Base-by-base conservation (phyloP, 2,888 invertebrate genomes). In the Dicyrtoma fusca region DNA sequence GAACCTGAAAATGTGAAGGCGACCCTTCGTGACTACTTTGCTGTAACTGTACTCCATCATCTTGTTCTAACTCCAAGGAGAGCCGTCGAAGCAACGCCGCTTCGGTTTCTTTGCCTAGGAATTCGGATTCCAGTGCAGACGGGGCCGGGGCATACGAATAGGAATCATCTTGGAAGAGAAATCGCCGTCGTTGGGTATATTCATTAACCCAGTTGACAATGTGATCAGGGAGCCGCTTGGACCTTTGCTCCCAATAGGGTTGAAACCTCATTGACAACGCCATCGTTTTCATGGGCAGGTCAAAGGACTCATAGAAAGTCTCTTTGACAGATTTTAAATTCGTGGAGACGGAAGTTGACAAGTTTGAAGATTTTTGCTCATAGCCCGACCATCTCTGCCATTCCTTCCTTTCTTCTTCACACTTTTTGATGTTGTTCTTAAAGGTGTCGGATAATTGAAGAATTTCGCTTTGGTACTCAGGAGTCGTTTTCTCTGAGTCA, bases 171-270 rank as follows among this genome's bases (percentile, higher is more conserved):
- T 61, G 42, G n/a, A 19, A 14, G 1, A 61, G 6, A n/a, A 61
- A 19, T 42, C 44, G 26, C 1, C 61, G 10, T n/a, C 61, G 34
- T 8, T 34, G 1, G 19, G 44, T 17, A 42, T 66, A 66, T 1
- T 69, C 45, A 21, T 69, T 51, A n/a, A 47, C 57, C 69, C 69
- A 69, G 3, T 53, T 3, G 44, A 69, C 57, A 6, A 69, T 14
- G 42, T 42, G 21, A 5, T 25, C 42, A 10, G 69, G 69, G 4
- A 69, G 47, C 3, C 47, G 69, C 21, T 69, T 55, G 4, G 45
- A 55, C 2, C 10, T 26, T 44, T 57, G 42, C 11, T 53, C 44
- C 69, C 69, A 69, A 23, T 57, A 14, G 1, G 53, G 55, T 19
- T 44, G 34, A 19, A 42, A 17, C 17, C 55, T 55, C 69, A 69